Base-by-base conservation (phyloP, 2,888 invertebrate species). In the Julus scandinavius region DNA sequence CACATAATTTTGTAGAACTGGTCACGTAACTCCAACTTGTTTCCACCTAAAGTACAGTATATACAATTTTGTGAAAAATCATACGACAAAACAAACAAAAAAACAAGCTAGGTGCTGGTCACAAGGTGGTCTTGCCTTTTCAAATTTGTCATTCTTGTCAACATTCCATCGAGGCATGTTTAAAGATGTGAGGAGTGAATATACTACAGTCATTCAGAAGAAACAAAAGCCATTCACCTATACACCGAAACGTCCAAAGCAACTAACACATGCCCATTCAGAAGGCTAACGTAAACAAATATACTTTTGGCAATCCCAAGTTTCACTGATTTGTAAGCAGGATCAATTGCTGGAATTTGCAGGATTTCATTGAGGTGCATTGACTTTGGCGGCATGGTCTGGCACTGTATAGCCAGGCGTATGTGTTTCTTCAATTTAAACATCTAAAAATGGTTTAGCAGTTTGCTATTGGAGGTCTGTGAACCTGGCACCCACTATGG, bases 171-270 rank as follows among this genome's bases (percentile, higher is more conserved):
- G 6, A 20, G 63, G 63, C 17, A n/a, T 20, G 63, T 9, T 20
- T 4, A 5, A n/a, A n/a, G 20, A 4, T 63, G n/a, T 11, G 49
- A 29, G 29, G 11, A 49, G 49, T 13, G 49, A 1, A 11, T 11
- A 49, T 13, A 13, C 2, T 13, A 13, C 2, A 49, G 49, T 13
- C 49, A 49, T 49, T 49, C 1, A 63, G 9, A 63, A 63, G 20
- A 63, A 63, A n/a, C n/a, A 63, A n/a, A 29, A 63, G 63, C 20
- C 63, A 63, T 63, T 63, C 63, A 63, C 63, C 63, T 63, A 29
- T 29, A 9, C 63, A 63, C 63, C 63, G n/a, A 63, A 63, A 63
- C 0, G 63, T 20, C 63, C 20, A 1, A 63, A 54, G 9, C 54
- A 9, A 13, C 54, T 63, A n/a, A 20, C 63, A 20, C 15, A 6